Evolutionary conservation across 1,140 invertebrate species (phyloP).

Genomic region (Drosophila rufa): DNA sequence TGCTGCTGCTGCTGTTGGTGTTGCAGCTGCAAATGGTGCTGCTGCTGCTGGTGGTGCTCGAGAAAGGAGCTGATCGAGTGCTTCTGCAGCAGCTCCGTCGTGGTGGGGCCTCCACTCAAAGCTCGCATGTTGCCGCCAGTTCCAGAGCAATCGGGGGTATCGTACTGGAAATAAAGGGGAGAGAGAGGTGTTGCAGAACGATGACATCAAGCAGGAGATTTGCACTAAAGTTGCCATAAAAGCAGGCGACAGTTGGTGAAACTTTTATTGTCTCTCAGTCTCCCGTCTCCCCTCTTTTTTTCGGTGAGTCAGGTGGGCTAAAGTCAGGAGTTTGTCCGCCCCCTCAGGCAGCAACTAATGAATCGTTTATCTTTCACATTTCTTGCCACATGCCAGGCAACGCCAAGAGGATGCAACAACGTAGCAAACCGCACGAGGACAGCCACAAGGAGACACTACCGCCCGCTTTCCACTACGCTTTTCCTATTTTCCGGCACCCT

Average conservation of each 20-base stretch:
- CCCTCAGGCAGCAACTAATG: constrained; percentile 66
- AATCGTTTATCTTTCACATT: constrained; percentile 82
- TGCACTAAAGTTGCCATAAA: constrained; percentile 67
- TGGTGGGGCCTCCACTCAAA: constrained; percentile 64
- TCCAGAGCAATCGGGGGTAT: constrained; percentile 64
- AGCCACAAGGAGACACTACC: constrained; percentile 35
- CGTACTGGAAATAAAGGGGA: constrained; percentile 60
- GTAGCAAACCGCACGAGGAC: constrained; percentile 70
- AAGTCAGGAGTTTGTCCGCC: background rate
- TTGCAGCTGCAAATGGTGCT: constrained; percentile 38
- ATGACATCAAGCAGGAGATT: constrained; percentile 35
- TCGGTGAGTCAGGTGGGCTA: constrained; percentile 12
- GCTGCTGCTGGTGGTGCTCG: constrained; percentile 75
- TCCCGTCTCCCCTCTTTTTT: constrained; percentile 1
- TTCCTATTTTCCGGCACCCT: constrained; percentile 15
- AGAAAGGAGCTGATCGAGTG: constrained; percentile 86
- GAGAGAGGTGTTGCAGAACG: background rate
- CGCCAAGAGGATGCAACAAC: constrained; percentile 57
- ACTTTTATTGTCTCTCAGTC: constrained; percentile 47
- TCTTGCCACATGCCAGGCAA: constrained; percentile 70
- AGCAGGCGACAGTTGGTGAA: constrained; percentile 41
- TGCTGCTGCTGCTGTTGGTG: constrained; percentile 50
- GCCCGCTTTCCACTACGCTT: background rate
- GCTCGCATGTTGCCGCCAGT: constrained; percentile 65
- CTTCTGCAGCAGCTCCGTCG: constrained; percentile 85